Base-by-base conservation (phyloP, 2,113 vertebrate species). In the Gallinago undulata region DNA sequence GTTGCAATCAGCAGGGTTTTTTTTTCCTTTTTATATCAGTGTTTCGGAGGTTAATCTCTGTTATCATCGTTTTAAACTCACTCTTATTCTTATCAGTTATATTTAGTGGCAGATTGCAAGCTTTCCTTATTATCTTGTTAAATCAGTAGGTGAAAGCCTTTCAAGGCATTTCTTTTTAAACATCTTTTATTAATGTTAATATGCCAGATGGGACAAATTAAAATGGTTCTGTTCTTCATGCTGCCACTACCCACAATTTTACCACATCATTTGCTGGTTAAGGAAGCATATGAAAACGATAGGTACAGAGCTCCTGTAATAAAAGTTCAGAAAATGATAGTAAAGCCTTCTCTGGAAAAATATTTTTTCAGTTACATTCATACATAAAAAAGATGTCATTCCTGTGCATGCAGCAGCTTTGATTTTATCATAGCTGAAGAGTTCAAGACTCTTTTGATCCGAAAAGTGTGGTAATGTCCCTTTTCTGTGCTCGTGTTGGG, bases 121-220 rank as follows among this genome's bases (percentile, higher is more conserved):
- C 97, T 97, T 98, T 97, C 97, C 97, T 98, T 98, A 98, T 98
- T 98, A 98, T 98, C 98, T 96, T 97, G 97, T 98, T 98, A 98
- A 98, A 98, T 98, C 98, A 98, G 98, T 98, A 98, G 98, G 98
- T 98, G 98, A 98, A 98, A 98, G 94, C 96, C 94, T 98, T 98
- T 98, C 97, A 98, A 98, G 93, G 77, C 97, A 97, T 98, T 96
- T 97, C 96, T 97, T 97, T 98, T 98, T 94, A 98, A 97, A 97
- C 97, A 98, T 98, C 97, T 98, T 98, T 98, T 98, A 98, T 98
- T 98, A 98, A 98, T 98, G 98, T 97, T 98, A 98, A 98, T 98
- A 97, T 98, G 96, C 98, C 98, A 98, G 98, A 98, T 98, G 98
- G 98, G 98, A 98, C 94, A 98, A 98, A 98, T 98, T 98, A 98